These are phyloP conservation scores for Polyommatus iphigenia DNA, from an alignment of 2,888 invertebrate genomes.

Conservation along the genomic window DNA sequence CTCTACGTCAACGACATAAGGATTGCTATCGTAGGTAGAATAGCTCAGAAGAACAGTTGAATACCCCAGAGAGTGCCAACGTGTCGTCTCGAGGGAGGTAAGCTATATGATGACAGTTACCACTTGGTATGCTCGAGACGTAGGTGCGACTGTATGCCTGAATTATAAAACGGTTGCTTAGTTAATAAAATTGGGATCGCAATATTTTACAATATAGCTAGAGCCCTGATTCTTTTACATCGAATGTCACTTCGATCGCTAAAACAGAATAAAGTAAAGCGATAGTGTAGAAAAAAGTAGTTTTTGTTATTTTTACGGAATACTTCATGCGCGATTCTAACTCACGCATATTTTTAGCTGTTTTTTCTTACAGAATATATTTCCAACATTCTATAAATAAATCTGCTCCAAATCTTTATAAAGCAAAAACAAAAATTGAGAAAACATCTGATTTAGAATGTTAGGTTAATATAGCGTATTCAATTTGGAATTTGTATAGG, in stretches of 20 bases:
- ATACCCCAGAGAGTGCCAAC: constrained; percentile 5
- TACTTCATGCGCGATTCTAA: too few relatives aligned
- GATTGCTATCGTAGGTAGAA: neutral
- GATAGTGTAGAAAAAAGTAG: too few relatives aligned
- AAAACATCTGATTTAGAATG: neutral
- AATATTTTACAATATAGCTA: too few relatives aligned
- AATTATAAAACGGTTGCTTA: neutral
- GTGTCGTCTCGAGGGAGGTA: neutral
- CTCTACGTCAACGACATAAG: neutral
- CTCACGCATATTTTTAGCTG: too few relatives aligned
- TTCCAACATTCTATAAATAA: neutral
- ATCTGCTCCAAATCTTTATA: neutral
- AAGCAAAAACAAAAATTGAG: neutral
- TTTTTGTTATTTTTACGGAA: too few relatives aligned
- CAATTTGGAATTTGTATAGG: constrained; percentile 17
- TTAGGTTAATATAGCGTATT: neutral
- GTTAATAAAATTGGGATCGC: neutral
- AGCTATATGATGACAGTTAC: constrained; percentile 20
- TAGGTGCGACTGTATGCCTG: neutral
- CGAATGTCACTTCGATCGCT: neutral
- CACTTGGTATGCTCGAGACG: constrained; percentile 5
- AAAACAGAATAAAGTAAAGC: too few relatives aligned
- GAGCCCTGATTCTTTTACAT: neutral
- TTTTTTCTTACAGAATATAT: too few relatives aligned
- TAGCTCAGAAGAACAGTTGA: neutral